Evolutionary conservation across 2,113 vertebrate genomes (phyloP).

Genomic region (Eurypyga helias): DNA sequence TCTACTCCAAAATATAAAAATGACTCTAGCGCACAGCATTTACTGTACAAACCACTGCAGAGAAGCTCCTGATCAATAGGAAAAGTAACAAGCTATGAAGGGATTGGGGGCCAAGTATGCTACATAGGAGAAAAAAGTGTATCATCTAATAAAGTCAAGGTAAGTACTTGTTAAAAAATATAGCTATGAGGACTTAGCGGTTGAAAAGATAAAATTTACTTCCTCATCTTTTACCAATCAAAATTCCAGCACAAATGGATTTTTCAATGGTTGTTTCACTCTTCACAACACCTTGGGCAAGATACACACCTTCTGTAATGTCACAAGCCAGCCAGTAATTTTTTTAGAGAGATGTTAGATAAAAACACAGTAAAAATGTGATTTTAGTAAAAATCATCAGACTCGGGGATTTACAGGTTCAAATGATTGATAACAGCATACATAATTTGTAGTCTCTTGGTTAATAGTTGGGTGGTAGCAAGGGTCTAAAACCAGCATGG

Average conservation of each 20-base stretch:
- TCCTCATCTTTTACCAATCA: background rate
- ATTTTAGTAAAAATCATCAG: background rate
- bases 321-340: background rate
- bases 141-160: background rate
- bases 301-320: background rate
- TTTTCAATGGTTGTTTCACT: background rate
- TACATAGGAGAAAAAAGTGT: background rate
- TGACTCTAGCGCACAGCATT: background rate
- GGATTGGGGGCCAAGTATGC: background rate
- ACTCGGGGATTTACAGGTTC: background rate
- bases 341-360: background rate
- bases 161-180: background rate
- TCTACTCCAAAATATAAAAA: conserved; percentile 22
- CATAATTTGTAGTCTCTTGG: background rate
- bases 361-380: background rate
- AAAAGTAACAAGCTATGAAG: background rate
- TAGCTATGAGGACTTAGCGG: background rate
- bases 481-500: background rate
- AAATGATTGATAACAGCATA: background rate
- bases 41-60: background rate
- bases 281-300: background rate
- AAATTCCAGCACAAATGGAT: background rate
- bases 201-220: background rate
- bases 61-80: background rate
- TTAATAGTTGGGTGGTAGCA: background rate